Conservation (phyloP, 2,888 invertebrate genomes). For the Mylabris sibirica region DNA sequence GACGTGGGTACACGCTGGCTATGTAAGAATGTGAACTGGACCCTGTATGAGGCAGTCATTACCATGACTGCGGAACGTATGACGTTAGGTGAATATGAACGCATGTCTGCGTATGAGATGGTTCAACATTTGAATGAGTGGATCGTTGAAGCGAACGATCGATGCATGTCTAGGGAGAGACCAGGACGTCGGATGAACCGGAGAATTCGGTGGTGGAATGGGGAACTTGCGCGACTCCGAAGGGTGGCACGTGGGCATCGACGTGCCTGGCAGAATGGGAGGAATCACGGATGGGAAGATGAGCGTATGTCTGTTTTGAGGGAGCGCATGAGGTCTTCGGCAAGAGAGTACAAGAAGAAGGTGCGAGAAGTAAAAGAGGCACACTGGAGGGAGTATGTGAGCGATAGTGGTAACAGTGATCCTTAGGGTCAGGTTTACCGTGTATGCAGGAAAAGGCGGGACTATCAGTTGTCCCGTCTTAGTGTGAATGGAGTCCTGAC, state of each 20-base stretch:
- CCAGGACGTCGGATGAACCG: neutral
- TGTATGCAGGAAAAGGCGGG: neutral
- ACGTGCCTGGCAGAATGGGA: neutral
- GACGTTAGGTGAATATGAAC: too few species aligned
- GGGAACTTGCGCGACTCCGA: neutral
- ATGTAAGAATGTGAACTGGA: too few species aligned
- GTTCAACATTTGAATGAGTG: neutral
- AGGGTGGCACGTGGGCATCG: too few species aligned
- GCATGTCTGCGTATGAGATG: too few species aligned
- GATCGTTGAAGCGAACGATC: neutral
- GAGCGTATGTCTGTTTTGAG: neutral
- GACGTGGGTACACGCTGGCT: too few species aligned
- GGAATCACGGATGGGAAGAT: neutral
- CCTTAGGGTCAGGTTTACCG: constrained; percentile 11
- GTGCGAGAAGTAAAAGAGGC: neutral
- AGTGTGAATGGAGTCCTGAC: neutral
- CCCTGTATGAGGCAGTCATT: too few species aligned
- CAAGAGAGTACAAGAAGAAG: constrained; percentile 3
- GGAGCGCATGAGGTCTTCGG: neutral
- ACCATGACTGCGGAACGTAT: too few species aligned
- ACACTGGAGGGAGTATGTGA: constrained; percentile 12
- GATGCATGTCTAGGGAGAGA: neutral
- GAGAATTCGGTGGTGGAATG: neutral
- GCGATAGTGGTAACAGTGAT: neutral
- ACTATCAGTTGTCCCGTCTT: neutral